These are phyloP conservation scores for Mesorhabditis sp. DNA, from an alignment of 2,888 invertebrate species.

Conservation along the genomic window DNA sequence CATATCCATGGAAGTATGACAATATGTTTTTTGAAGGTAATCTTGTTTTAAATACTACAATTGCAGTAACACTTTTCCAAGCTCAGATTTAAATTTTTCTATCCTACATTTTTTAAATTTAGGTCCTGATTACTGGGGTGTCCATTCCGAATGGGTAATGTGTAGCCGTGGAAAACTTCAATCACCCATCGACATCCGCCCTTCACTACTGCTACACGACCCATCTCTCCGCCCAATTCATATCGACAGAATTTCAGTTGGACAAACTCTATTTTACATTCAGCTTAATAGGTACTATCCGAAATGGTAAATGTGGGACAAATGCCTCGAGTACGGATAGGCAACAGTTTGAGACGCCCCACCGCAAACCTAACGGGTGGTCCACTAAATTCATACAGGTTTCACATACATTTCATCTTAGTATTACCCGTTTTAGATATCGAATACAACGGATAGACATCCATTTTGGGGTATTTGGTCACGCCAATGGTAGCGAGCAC, in stretches of 20 bases:
- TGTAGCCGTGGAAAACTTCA: conserved; percentile 94
- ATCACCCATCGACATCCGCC: conserved; percentile 93
- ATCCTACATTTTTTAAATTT: no score
- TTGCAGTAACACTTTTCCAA: no score
- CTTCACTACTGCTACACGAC: conserved; percentile 85
- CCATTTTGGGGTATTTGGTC: conserved; percentile 85
- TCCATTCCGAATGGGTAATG: conserved; percentile 92
- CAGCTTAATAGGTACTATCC: conserved; percentile 25
- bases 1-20: conserved; percentile 4
- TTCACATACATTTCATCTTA: conserved; percentile 9
- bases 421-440: conserved; percentile 15
- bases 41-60: no score
- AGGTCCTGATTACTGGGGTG: conserved; percentile 96
- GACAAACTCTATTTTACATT: conserved; percentile 3
- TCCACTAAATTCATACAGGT: conserved; percentile 39
- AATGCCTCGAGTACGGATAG: conserved; percentile 42
- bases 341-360: conserved; percentile 64
- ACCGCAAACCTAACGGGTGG: conserved; percentile 65
- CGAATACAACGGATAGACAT: conserved; percentile 44
- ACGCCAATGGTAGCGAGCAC: conserved; percentile 84
- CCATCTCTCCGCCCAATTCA: conserved; percentile 85
- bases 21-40: background rate
- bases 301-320: conserved; percentile 47
- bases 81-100: background rate
- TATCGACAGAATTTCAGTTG: conserved; percentile 87